Base-by-base conservation (phyloP, 2,888 invertebrate genomes). In the Ypsolopha scabrella region DNA sequence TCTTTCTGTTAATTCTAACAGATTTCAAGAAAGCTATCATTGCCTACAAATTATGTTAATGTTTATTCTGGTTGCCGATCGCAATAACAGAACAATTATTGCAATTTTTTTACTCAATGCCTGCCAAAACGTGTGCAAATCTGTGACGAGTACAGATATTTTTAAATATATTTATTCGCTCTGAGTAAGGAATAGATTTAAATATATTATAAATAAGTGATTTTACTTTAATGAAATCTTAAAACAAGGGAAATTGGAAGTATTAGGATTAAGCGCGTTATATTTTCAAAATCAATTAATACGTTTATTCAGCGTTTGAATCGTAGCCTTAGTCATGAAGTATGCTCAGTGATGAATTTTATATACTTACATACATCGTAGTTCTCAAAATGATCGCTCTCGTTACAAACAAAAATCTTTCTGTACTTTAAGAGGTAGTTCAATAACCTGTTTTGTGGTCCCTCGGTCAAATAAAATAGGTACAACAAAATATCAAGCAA, bases 201-300 rank as follows among this genome's bases (percentile, higher is more conserved):
- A 39, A 41, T 51, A 51, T 35, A 39, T 48, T 52, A 52, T 41
- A 35, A 48, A 13, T 52, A 52, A 51, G 51, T 44, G 34, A 52
- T 52, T 48, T 48, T 46, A 48, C 45, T 33, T 35, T 41, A 39
- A 47, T 50, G 49, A 65, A 48, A 70, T 63, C 59, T 67, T 69
- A 69, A 24, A 24, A 74, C 72, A 75, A 75, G 70, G 70, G 70
- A 71, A 60, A 60, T 48, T 52, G 60, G 52, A 55, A 57, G 57
- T 59, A 41, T 57, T 63, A 67, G 64, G 58, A 59, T 51, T 67
- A 69, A 34, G 43, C 13, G 8, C 14, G 13, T 66, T 59, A 57
- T 61, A 60, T 65, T 66, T 63, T 57, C 11, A 14, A 53, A 62
- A 59, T 50, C 38, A 37, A 48, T 43, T 47, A 51, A 48, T 50